phyloP scores from a whole-genome alignment of 2,113 vertebrate species.

The Barbus barbus region DNA sequence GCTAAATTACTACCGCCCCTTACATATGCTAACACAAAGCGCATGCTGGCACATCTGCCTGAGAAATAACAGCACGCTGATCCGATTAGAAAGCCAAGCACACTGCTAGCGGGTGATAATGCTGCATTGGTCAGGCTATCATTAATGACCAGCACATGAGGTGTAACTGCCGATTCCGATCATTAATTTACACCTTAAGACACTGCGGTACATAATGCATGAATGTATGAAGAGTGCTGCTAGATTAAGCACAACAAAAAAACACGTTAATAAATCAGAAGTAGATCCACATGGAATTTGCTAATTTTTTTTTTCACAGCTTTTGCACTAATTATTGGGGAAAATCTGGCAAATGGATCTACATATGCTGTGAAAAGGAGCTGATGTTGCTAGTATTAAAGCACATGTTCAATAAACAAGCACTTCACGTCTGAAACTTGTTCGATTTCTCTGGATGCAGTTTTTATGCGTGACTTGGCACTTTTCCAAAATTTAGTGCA shows the following conservation, averaged over 20 bases:
- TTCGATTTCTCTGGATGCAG: too few species aligned
- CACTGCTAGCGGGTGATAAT: background rate
- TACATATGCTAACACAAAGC: slow-evolving; percentile 33
- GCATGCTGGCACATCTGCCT: background rate
- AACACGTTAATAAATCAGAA: slow-evolving; percentile 38
- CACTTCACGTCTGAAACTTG: background rate
- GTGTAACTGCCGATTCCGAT: background rate
- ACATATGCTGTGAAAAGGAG: background rate
- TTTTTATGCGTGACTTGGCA: background rate
- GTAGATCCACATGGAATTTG: background rate
- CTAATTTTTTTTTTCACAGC: background rate
- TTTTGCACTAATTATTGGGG: background rate
- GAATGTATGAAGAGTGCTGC: background rate
- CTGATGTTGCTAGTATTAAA: background rate
- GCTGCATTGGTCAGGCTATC: slow-evolving; percentile 28
- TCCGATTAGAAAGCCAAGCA: slow-evolving; percentile 6
- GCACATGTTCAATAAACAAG: too few species aligned
- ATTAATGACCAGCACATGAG: slow-evolving; percentile 35
- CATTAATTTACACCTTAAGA: slow-evolving; percentile 32
- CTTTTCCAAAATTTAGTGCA: background rate
- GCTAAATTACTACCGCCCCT: slow-evolving; percentile 37
- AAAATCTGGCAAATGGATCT: background rate
- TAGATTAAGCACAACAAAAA: slow-evolving; percentile 19
- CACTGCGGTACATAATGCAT: background rate
- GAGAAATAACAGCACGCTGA: slow-evolving; percentile 36